Base-by-base conservation (phyloP, 2,888 invertebrate genomes). In the Latrodectus hesperus region DNA sequence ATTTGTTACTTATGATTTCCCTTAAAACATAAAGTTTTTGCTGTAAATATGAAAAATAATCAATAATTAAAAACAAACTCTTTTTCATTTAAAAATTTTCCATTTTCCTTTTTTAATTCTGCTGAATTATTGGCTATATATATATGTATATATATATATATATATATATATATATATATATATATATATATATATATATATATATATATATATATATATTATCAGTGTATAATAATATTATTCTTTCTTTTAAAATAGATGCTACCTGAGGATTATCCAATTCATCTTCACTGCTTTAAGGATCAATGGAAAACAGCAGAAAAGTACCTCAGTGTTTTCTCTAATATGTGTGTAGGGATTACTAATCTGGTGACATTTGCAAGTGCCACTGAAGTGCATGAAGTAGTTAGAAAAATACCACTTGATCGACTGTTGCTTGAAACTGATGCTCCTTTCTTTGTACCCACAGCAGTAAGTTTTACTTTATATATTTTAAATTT, bases 401-500 rank as follows among this genome's bases (percentile, higher is more conserved):
- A 92, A n/a, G 92, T 92, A 9, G 92, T 92, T 14, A 79, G 90
- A 22, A 89, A 91, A 5, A 91, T 93, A 38, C 93, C 93, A 1
- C 90, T 93, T 5, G 90, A 92, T 68, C 89, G 92, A 71, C 91
- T 93, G 6, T 91, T 93, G 10, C 90, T 93, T 4, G 93, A 93
- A 90, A 93, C 93, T 1, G 93, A 93, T 91, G 92, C 93, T 1
- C 93, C 93, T 6, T 93, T 93, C 89, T 93, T 93, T 90, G 88
- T 92, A n/a, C 93, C 93, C 6, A 83, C 90, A 88, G 73, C 73
- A 51, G 68, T 68, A 68, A 68, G 68, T 60, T 12, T 60, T n/a
- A 60, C 10, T 38, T 38, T 38, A 4, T 38, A 38, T 38, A 6
- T 38, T 38, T 8, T 38, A n/a, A n/a, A n/a, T 38, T 4, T 8